Evolutionary conservation across 1,140 invertebrate species (phyloP).

Genomic region (Theocolax elegans): DNA sequence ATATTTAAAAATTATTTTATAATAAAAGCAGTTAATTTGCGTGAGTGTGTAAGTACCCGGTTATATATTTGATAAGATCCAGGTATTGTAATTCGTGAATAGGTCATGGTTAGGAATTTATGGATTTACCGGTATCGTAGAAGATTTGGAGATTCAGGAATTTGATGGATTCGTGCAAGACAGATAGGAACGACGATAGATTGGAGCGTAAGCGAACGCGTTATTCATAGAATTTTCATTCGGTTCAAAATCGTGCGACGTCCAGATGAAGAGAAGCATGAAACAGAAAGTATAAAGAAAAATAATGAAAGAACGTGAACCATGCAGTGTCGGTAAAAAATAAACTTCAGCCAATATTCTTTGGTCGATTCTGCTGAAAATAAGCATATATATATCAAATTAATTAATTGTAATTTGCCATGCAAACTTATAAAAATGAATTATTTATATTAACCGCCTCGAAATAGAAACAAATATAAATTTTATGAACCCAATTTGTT

Average conservation of each 20-base stretch:
- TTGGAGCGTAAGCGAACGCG: conserved; percentile 36
- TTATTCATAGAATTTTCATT: conserved; percentile 41
- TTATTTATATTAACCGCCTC: background rate
- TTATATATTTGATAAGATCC: too few relatives aligned
- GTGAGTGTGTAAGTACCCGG: too few relatives aligned
- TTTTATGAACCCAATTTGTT: too few relatives aligned
- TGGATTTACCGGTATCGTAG: conserved; percentile 26
- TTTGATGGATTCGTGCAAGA: conserved; percentile 34
- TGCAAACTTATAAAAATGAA: conserved; percentile 5
- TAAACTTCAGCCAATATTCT: conserved; percentile 37
- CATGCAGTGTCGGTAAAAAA: conserved; percentile 51
- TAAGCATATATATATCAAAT: conserved; percentile 29
- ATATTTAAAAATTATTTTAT: background rate
- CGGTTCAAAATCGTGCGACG: conserved; percentile 57
- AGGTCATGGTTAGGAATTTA: conserved; percentile 19
- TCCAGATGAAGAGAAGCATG: conserved; percentile 65
- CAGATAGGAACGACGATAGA: conserved; percentile 17
- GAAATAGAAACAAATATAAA: background rate
- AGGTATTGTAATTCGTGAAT: conserved; percentile 36
- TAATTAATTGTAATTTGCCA: background rate
- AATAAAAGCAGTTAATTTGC: too few relatives aligned
- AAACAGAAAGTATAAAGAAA: conserved; percentile 67
- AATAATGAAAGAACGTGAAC: conserved; percentile 63
- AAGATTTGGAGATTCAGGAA: conserved; percentile 28
- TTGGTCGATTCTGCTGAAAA: conserved; percentile 18